A percentile compares a stretch with the other conserved stretches of the same genome.
phyloP scores from a whole-genome alignment of 92 coral and sea anemone genomes.

The Montipora capitata region DNA sequence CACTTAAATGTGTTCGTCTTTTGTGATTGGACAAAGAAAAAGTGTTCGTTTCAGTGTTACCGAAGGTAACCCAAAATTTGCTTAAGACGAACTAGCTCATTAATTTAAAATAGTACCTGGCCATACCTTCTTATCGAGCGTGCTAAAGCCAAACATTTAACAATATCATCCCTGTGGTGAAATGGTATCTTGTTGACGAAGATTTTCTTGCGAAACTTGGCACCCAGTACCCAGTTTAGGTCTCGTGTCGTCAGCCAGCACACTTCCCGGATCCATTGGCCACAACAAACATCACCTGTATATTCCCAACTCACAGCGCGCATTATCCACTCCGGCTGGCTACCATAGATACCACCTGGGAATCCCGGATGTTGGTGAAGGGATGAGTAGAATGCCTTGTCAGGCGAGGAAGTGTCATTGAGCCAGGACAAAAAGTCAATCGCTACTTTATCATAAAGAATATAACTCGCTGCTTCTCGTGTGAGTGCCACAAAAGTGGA shows the following conservation, averaged over 20 bases:
- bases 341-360: constrained; percentile 25
- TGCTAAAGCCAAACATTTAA: constrained; percentile 23
- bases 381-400: constrained; percentile 58
- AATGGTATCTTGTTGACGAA: constrained; percentile 59
- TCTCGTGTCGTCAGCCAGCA: constrained; percentile 38
- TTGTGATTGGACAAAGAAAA: too few species aligned
- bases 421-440: constrained; percentile 70
- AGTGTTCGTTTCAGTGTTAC: too few species aligned
- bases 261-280: constrained; percentile 7
- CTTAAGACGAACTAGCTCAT: not conserved
- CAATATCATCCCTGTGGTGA: constrained; percentile 27
- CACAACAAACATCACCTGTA: not conserved
- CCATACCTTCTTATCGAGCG: constrained; percentile 27
- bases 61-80: too few species aligned
- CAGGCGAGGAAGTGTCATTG: constrained; percentile 57
- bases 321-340: constrained; percentile 45
- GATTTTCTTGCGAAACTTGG: not conserved
- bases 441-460: constrained; percentile 47
- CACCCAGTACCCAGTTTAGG: constrained; percentile 27
- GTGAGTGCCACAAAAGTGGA: constrained; percentile 64
- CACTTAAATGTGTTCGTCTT: too few species aligned
- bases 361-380: constrained; percentile 55
- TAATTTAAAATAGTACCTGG: not conserved
- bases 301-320: constrained; percentile 33
- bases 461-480: constrained; percentile 52